A percentile compares a stretch with the other conserved stretches of the same genome.
Evolutionary conservation across 2,113 vertebrate species (phyloP).

Genomic region (Channa argus): DNA sequence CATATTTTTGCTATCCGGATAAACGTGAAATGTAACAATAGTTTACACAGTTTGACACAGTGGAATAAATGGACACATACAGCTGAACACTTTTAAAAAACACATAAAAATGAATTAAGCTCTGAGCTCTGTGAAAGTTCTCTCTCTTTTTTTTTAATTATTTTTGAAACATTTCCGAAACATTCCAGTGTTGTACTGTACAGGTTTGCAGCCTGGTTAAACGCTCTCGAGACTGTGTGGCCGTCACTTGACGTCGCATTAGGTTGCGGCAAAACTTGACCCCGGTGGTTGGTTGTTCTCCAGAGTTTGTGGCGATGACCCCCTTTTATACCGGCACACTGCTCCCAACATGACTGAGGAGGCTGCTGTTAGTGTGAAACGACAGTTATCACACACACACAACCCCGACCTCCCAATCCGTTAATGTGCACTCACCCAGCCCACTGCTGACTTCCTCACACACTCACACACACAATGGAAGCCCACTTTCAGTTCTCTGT

Average conservation of each 20-base stretch:
- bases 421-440: slow-evolving; percentile 28
- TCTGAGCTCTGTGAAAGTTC: too few species aligned
- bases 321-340: too few species aligned
- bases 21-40: too few species aligned
- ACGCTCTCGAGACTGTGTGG: background rate
- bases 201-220: background rate
- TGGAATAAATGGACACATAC: too few species aligned
- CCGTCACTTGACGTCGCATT: background rate
- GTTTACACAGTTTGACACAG: too few species aligned
- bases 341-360: background rate
- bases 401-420: slow-evolving; percentile 1
- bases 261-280: too few species aligned
- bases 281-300: background rate
- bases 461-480: slow-evolving; percentile 32
- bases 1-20: too few species aligned
- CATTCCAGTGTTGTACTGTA: background rate
- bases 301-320: background rate
- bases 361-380: slow-evolving; percentile 18
- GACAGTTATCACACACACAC: slow-evolving; percentile 10
- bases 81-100: too few species aligned
- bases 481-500: slow-evolving; percentile 69
- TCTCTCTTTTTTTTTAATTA: too few species aligned
- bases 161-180: too few species aligned
- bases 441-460: slow-evolving; percentile 36
- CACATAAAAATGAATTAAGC: too few species aligned